Percentiles rank a stretch among this genome's conserved stretches.
Evolutionary conservation across 2,888 invertebrate species (phyloP).

Genomic region (Dromius quadrimaculatus): DNA sequence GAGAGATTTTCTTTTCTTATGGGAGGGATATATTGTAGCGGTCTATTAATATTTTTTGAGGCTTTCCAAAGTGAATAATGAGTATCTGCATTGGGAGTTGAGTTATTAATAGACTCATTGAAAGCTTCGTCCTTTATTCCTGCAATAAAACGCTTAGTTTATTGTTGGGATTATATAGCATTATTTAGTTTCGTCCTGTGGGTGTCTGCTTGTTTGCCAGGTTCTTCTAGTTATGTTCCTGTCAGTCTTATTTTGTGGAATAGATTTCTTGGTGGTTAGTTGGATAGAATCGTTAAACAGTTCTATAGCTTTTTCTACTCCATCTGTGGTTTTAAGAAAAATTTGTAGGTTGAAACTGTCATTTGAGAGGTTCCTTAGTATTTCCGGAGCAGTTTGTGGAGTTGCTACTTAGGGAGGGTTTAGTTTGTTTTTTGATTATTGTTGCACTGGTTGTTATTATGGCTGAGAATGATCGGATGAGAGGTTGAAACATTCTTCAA

Average conservation of each 20-base stretch:
- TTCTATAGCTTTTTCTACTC: constrained; percentile 32
- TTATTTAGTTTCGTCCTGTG: constrained; percentile 51
- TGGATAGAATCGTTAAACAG: constrained; percentile 19
- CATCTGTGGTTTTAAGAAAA: constrained; percentile 34
- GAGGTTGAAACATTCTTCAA: constrained; percentile 52
- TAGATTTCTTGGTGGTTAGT: constrained; percentile 13
- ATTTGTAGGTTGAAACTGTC: constrained; percentile 11
- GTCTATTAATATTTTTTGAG: constrained; percentile 17
- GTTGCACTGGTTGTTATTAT: constrained; percentile 47
- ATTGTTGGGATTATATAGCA: constrained; percentile 45
- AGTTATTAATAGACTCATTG: neutral
- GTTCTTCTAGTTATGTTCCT: constrained; percentile 42
- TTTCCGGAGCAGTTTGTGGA: constrained; percentile 27
- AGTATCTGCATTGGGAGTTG: neutral
- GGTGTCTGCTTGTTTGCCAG: constrained; percentile 52
- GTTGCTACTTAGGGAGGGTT: constrained; percentile 32
- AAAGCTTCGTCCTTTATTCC: constrained; percentile 1
- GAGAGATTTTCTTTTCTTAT: constrained; percentile 16
- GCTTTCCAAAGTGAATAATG: constrained; percentile 27
- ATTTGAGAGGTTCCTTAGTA: constrained; percentile 1
- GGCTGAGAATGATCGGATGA: constrained; percentile 55
- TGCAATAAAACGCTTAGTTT: constrained; percentile 35
- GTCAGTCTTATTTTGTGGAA: neutral
- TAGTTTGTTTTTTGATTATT: constrained; percentile 36
- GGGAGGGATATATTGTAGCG: neutral